Conservation (phyloP, 2,888 invertebrate species). For the Heliconius aoede region DNA sequence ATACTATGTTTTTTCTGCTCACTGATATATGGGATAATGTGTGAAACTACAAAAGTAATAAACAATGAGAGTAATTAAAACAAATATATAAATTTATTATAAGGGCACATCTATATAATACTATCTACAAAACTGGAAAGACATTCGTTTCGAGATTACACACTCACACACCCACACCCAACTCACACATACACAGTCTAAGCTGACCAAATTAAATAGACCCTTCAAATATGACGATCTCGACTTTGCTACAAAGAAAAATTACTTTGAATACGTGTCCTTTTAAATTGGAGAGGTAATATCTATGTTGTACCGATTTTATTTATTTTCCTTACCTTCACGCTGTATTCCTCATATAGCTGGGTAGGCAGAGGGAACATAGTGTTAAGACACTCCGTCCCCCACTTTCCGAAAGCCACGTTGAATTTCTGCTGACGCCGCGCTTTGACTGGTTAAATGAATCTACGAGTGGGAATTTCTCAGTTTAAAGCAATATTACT, state of each 20-base stretch:
- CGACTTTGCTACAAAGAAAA: constrained; percentile 14
- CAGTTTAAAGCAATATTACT: too few species aligned
- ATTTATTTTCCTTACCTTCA: background rate
- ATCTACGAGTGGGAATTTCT: too few species aligned
- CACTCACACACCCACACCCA: constrained; percentile 43
- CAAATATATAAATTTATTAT: too few species aligned
- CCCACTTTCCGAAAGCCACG: too few species aligned
- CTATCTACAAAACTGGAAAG: constrained; percentile 53
- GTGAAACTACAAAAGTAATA: too few species aligned
- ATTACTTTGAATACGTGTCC: constrained; percentile 1
- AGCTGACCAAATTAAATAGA: constrained; percentile 13
- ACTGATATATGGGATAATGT: too few species aligned
- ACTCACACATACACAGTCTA: background rate
- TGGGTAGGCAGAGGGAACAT: background rate
- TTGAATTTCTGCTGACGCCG: background rate
- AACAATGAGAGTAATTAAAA: too few species aligned
- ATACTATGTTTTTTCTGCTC: too few species aligned
- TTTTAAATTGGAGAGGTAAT: background rate
- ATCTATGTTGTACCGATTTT: background rate
- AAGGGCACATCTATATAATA: constrained; percentile 44
- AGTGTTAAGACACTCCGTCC: background rate
- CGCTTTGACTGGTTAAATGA: too few species aligned
- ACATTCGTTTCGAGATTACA: constrained; percentile 59
- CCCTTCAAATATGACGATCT: background rate
- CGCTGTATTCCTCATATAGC: background rate